Base-by-base conservation (phyloP, 2,113 vertebrate species). In the Crotalus horridus region DNA sequence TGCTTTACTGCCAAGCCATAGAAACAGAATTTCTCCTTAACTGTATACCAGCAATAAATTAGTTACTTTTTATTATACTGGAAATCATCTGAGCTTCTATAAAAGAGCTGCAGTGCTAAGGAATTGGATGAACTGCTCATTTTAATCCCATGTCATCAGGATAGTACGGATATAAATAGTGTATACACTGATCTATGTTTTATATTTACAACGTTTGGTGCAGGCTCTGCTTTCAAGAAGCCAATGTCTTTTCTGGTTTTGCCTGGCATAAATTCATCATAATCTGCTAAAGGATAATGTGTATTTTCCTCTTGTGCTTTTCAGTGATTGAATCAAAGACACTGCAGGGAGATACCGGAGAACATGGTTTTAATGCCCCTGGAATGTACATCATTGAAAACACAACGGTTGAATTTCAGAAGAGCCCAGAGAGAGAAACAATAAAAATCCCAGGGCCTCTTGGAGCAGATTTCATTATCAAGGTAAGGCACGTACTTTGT, bases 271-370 rank as follows among this genome's bases (percentile, higher is more conserved):
- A 26, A 56, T 1, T 6, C 21, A 85, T 17, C 88, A 88, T 20
- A 93, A 86, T 1, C 59, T 94, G 64, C 54, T 87, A 48, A 90
- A 94, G 85, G 74, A 0, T 1, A 0, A 11, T 21, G 85, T 95
- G 8, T 39, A 6, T 51, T 53, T 20, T 96, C 56, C 17, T 92
- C 81, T 94, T 85, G 88, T 94, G 94, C 98, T 98, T 96, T 90
- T 94, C 95, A 99, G 99, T 98, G 93, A 98, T 99, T 43, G 98
- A 99, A 96, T 98, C 98, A 0, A 98, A 98, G 95, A 98, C 98
- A 2, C 96, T 98, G 0, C 98, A 98, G 91, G 98, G 98, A 92
- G 97, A 95, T 87, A 97, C 94, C 91, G 98, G 98, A 90, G 98
- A 99, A 56, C 97, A 98, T 96, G 97, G 95, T 74, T 98, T 99